phyloP scores from a whole-genome alignment of 1,140 invertebrate genomes.

The Polypedilum vanderplanki region DNA sequence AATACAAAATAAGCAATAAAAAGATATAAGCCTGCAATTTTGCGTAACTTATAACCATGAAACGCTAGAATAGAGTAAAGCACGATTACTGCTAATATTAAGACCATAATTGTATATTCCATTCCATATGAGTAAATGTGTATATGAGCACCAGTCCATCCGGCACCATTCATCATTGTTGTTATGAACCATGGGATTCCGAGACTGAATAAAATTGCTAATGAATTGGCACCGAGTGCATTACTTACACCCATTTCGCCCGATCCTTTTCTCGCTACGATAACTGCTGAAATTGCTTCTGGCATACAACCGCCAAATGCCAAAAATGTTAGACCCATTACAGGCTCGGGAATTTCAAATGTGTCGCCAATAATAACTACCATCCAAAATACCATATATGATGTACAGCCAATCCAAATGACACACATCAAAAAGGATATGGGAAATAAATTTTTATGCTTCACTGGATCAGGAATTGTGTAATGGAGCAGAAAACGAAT shows the following conservation, averaged over 20 bases:
- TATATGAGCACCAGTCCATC: neutral
- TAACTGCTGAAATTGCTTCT: slow-evolving; percentile 77
- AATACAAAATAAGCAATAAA: slow-evolving; percentile 52
- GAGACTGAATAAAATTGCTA: slow-evolving; percentile 79
- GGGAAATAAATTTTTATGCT: slow-evolving; percentile 62
- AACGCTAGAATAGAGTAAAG: slow-evolving; percentile 51
- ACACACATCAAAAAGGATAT: slow-evolving; percentile 81
- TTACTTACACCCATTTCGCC: slow-evolving; percentile 82
- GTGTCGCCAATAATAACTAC: slow-evolving; percentile 70
- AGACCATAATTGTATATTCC: slow-evolving; percentile 36
- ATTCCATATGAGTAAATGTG: neutral
- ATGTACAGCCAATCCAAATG: slow-evolving; percentile 73
- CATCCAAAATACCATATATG: slow-evolving; percentile 88
- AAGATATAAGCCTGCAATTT: slow-evolving; percentile 51
- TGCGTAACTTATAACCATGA: slow-evolving; percentile 53
- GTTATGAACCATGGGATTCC: slow-evolving; percentile 78
- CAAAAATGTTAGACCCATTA: slow-evolving; percentile 86
- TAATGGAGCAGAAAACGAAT: slow-evolving; percentile 57
- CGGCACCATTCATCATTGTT: slow-evolving; percentile 45
- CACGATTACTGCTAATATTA: slow-evolving; percentile 50
- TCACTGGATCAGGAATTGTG: slow-evolving; percentile 70
- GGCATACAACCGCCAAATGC: slow-evolving; percentile 82
- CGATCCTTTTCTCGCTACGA: slow-evolving; percentile 70
- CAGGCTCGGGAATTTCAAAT: slow-evolving; percentile 69
- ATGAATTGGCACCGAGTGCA: slow-evolving; percentile 72